Evolutionary conservation across 2,888 invertebrate species (phyloP).

Genomic region (Diplazon laetatorius): DNA sequence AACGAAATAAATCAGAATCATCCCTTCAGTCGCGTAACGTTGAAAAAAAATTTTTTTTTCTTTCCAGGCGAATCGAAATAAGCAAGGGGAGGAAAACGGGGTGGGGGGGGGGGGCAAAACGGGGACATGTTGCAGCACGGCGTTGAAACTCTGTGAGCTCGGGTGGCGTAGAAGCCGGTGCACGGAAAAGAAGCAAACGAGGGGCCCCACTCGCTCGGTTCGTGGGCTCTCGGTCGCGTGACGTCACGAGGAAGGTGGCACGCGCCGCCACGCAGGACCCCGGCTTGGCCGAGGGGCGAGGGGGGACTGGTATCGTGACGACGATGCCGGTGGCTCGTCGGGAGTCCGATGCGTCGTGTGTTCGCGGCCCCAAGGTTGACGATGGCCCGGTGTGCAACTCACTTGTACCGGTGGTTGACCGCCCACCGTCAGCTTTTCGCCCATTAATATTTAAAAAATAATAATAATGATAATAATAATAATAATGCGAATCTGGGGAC

Average conservation of each 20-base stretch:
- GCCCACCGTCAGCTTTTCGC: no score
- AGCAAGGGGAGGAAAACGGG: not conserved
- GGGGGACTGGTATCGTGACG: constrained; percentile 14
- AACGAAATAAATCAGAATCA: no score
- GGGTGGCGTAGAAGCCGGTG: not conserved
- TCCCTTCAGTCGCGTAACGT: no score
- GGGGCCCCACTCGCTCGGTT: constrained; percentile 39
- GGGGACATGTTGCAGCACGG: constrained; percentile 13
- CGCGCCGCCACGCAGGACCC: constrained; percentile 74
- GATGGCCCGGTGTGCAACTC: not conserved
- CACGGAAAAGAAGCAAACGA: constrained; percentile 33
- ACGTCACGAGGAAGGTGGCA: constrained; percentile 78
- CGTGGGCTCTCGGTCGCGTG: constrained; percentile 63
- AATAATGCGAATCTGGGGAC: not conserved
- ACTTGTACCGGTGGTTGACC: constrained; percentile 1
- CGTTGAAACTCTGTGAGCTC: constrained; percentile 20
- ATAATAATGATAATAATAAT: no score
- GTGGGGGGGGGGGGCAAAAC: not conserved
- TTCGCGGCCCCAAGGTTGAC: constrained; percentile 24
- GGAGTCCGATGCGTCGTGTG: constrained; percentile 1
- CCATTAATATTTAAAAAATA: no score
- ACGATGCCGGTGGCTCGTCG: constrained; percentile 31
- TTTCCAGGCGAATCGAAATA: not conserved
- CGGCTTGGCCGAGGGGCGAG: no score
- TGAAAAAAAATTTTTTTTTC: not conserved